Evolutionary conservation across 1,140 invertebrate genomes (phyloP).

Genomic region (Bombus balteatus): DNA sequence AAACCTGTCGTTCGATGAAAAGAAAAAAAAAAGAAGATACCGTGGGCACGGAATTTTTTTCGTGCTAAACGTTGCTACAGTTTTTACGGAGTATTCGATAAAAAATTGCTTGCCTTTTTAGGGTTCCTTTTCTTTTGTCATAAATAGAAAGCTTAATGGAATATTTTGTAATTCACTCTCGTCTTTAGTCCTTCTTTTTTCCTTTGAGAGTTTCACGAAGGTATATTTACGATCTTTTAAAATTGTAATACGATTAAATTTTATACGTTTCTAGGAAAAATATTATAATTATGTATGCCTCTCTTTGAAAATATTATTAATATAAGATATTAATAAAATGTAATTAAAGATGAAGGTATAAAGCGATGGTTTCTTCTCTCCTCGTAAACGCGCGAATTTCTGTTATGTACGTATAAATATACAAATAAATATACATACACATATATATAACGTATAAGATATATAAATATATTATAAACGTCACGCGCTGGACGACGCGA

Average conservation of each 20-base stretch:
- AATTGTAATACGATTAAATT: background rate
- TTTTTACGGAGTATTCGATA: background rate
- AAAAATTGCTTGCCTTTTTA: background rate
- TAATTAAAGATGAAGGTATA: too few relatives aligned
- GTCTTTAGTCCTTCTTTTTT: background rate
- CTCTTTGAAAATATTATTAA: too few relatives aligned
- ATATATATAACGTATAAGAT: slow-evolving; percentile 37
- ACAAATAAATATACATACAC: slow-evolving; percentile 40
- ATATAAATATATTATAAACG: slow-evolving; percentile 60
- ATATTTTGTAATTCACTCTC: background rate
- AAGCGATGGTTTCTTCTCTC: slow-evolving; percentile 17
- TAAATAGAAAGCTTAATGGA: background rate
- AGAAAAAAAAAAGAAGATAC: background rate
- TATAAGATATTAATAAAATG: too few relatives aligned
- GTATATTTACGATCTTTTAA: background rate
- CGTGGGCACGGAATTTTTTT: background rate
- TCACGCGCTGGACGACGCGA: slow-evolving; percentile 68
- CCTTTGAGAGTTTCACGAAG: background rate
- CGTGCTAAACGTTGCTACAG: background rate
- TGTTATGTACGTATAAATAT: slow-evolving; percentile 43
- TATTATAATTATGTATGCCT: too few relatives aligned
- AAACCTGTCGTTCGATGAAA: slow-evolving; percentile 18
- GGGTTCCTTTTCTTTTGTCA: background rate
- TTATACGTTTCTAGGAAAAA: background rate
- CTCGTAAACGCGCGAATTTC: slow-evolving; percentile 33